A percentile compares a stretch with the other conserved stretches of the same genome.
Conservation (phyloP, 2,888 invertebrate genomes). For the Scrobipalpa atriplicella region DNA sequence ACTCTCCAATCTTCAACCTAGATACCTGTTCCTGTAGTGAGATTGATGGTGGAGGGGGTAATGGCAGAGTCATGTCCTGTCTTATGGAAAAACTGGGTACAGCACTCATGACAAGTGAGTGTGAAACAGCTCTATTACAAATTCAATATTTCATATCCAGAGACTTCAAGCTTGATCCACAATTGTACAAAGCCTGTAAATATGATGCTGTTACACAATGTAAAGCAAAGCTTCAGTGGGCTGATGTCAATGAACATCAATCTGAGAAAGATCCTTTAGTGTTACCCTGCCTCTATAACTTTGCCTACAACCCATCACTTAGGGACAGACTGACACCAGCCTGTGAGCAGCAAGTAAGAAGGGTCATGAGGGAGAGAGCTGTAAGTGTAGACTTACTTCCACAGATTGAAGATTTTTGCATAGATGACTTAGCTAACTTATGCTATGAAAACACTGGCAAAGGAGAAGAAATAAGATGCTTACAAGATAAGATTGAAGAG, state of each 20-base stretch:
- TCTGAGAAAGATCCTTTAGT: constrained; percentile 92
- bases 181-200: constrained; percentile 93
- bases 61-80: constrained; percentile 94
- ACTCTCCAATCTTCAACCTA: no score
- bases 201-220: constrained; percentile 93
- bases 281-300: constrained; percentile 94
- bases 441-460: constrained; percentile 94
- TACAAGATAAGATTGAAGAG: constrained; percentile 92
- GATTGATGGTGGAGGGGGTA: constrained; percentile 89
- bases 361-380: constrained; percentile 97
- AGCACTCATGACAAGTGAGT: constrained; percentile 92
- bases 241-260: constrained; percentile 84
- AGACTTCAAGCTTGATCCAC: constrained; percentile 96
- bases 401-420: constrained; percentile 95
- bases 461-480: constrained; percentile 96
- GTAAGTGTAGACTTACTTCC: constrained; percentile 96
- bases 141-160: constrained; percentile 98
- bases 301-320: constrained; percentile 82
- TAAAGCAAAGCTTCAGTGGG: constrained; percentile 90
- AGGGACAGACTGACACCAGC: constrained; percentile 80
- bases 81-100: constrained; percentile 96
- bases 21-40: constrained; percentile 88
- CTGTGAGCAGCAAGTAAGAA: constrained; percentile 90
- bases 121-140: constrained; percentile 95
- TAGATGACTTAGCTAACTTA: constrained; percentile 91